phyloP scores from a whole-genome alignment of 2,797 vertebrate species.

The Cheirogaleus major region DNA sequence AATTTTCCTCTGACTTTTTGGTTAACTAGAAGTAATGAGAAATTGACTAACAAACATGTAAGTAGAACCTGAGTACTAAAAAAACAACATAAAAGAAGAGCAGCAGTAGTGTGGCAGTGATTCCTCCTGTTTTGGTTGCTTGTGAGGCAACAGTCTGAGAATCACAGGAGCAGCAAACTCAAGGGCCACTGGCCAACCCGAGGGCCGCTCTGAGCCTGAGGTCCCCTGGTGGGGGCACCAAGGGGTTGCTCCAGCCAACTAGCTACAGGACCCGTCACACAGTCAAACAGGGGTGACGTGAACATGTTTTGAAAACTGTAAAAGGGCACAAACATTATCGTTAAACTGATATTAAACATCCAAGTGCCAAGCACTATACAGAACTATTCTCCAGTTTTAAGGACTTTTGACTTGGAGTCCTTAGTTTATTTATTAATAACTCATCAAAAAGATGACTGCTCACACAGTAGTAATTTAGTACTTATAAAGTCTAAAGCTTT shows the following conservation, averaged over 20 bases:
- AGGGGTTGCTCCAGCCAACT: rapidly evolving
- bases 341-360: rapidly evolving
- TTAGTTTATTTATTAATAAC: no score
- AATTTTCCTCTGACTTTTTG: background rate
- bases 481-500: no score
- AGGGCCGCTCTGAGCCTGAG: rapidly evolving
- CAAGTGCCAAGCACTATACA: background rate
- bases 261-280: rapidly evolving
- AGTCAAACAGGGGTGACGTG: background rate
- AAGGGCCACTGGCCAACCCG: background rate
- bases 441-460: background rate
- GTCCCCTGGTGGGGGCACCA: background rate
- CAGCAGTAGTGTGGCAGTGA: rapidly evolving
- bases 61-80: background rate
- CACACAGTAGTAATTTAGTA: no score
- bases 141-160: background rate
- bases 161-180: background rate
- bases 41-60: background rate
- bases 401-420: rapidly evolving
- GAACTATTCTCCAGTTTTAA: background rate
- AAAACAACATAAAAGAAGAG: background rate
- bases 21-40: background rate
- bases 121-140: rapidly evolving
- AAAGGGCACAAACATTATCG: rapidly evolving
- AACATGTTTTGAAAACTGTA: background rate